Evolutionary conservation across 2,888 invertebrate genomes (phyloP), one percentile per base, ranked within the genome.

Genomic region (Gibbula magus): DNA sequence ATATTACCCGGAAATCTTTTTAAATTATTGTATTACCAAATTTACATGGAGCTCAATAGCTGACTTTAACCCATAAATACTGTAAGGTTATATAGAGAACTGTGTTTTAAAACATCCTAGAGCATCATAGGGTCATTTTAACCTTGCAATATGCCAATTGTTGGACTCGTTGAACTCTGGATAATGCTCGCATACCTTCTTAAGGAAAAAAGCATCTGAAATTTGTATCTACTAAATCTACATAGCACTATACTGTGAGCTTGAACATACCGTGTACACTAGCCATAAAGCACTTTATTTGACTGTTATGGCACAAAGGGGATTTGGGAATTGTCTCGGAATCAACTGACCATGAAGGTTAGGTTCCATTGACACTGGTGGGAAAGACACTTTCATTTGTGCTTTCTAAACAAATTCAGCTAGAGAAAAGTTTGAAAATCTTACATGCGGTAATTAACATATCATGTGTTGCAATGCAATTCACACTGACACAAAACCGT

Each of bases 201-300:
- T n/a, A 20, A 8, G 20, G 20, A 32, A 35, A 70, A 70, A 70
- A 70, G 70, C 39, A 70, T 70, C 70, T 70, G 32, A 35, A 70
- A 70, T 35, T 16, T 35, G 70, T 70, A 70, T 70, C 70, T 70
- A 70, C 70, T 35, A 70, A 70, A 70, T 70, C 70, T 70, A 70
- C 35, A 70, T 70, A 32, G 70, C 35, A 70, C 29, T 70, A 35
- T 70, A 70, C 18, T n/a, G n/a, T 8, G 29, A n/a, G 29, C 39
- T 20, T 56, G 39, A 70, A 32, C 29, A 32, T 70, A 39, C 35
- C 70, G 39, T 70, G 70, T 20, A 35, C n/a, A 32, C 70, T 18
- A 18, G 20, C 32, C 70, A 70, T 70, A 70, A 70, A 70, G 32
- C 20, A 70, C 70, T 35, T 20, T 35, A 70, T 70, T 70, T 39